Percentiles rank a stretch among this genome's conserved stretches.
These are phyloP conservation scores for Homalodisca vitripennis DNA, from an alignment of 1,140 invertebrate species.

Conservation along the genomic window DNA sequence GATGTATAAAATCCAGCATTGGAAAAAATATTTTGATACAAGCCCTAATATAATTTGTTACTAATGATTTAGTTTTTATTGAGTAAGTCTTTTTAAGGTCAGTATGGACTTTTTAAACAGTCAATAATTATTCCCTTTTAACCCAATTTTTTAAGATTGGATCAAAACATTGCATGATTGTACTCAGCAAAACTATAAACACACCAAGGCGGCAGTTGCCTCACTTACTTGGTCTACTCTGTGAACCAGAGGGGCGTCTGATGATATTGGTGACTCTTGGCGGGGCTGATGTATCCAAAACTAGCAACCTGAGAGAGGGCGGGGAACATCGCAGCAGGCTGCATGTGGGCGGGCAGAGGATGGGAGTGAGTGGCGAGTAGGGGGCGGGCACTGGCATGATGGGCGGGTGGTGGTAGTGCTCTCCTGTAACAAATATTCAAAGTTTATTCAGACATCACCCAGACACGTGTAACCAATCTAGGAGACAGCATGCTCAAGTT, in stretches of 20 bases:
- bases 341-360: constrained; percentile 82
- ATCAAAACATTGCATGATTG: too few species aligned
- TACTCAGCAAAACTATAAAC: too few species aligned
- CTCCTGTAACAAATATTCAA: constrained; percentile 57
- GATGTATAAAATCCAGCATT: too few species aligned
- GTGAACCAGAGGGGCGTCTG: constrained; percentile 75
- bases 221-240: constrained; percentile 16
- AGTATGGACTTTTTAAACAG: too few species aligned
- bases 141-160: too few species aligned
- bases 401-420: constrained; percentile 77
- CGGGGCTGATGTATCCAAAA: constrained; percentile 70
- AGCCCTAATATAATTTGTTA: too few species aligned
- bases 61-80: too few species aligned
- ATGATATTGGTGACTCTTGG: constrained; percentile 60
- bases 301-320: constrained; percentile 63
- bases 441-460: not conserved
- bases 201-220: too few species aligned
- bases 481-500: not conserved
- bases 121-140: too few species aligned
- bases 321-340: constrained; percentile 62
- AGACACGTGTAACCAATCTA: not conserved
- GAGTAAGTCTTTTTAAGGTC: too few species aligned
- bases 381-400: constrained; percentile 79
- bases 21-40: too few species aligned
- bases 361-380: constrained; percentile 71